These are phyloP conservation scores for Melanaphis sacchari DNA, from an alignment of 1,140 invertebrate species.

Conservation along the genomic window DNA sequence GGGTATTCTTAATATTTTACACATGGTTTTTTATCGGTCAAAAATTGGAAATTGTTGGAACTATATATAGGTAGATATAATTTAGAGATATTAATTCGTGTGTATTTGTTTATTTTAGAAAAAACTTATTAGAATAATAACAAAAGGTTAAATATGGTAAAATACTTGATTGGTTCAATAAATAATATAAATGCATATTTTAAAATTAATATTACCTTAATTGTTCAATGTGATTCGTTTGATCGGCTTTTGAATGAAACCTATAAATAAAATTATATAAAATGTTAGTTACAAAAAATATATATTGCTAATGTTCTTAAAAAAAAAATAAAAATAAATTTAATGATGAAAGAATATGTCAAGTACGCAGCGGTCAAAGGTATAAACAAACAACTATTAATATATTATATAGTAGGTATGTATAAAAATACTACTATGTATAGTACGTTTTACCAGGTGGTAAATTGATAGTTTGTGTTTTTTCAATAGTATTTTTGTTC, in stretches of 20 bases:
- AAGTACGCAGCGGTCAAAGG: neutral
- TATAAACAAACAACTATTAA: neutral
- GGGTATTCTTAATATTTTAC: neutral
- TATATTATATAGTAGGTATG: no score
- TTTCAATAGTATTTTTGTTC: neutral
- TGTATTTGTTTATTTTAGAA: neutral
- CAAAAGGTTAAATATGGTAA: neutral
- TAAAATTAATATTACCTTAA: constrained; percentile 11
- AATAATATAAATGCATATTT: neutral
- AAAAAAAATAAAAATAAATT: neutral
- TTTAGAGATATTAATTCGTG: neutral
- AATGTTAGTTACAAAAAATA: neutral
- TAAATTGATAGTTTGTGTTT: neutral
- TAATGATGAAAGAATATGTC: neutral
- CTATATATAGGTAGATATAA: neutral
- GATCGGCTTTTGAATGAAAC: constrained; percentile 34
- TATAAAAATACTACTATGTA: no score
- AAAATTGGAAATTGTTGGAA: neutral
- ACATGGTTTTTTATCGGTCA: neutral
- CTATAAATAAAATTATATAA: neutral
- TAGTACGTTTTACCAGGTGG: neutral
- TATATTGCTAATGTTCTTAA: neutral
- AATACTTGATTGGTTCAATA: neutral
- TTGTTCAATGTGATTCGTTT: neutral
- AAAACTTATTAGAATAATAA: neutral